Evolutionary conservation across 2,888 invertebrate genomes (phyloP), one percentile per base, ranked within the genome.

Genomic region (Cyclophora punctaria): DNA sequence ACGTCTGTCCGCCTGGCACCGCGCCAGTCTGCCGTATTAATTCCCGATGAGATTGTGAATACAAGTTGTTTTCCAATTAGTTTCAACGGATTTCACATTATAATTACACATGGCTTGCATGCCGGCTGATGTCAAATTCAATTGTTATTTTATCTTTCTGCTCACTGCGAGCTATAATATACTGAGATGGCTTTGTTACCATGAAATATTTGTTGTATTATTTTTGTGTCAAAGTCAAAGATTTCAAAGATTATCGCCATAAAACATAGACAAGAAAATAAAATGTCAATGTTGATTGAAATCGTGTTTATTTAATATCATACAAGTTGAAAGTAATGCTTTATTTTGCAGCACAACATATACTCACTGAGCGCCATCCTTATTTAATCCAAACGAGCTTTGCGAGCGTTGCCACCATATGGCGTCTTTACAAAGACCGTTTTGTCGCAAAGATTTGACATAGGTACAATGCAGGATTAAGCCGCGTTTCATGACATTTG

Each of bases 351-450:
- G 34, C 3, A 45, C 35, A 37, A 37, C 5, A 37, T 37, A 2
- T 5, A 37, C 37, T 37, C 37, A 37, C 37, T 37, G 37, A 4
- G 48, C 34, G 44, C 50, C 51, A 20, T 44, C 68, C 71, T 65
- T 69, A 64, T 72, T 66, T 82, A 86, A 86, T 83, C 86, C 75
- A 67, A 63, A 65, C 37, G 37, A 37, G 75, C 76, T 77, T 80
- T 75, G 71, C 72, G 51, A 45, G 56, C 64, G 57, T 59, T 59
- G 56, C 62, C 58, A 60, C 83, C 85, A 86, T 84, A 85, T 87
- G 86, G 74, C 81, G 76, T 80, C 83, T 83, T 80, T 78, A 76
- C 80, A 79, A 73, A 63, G 63, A 69, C 62, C 71, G 70, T 75
- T 76, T 74, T 71, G 65, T 62, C 63, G 37, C 37, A 61, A 63